Conservation (phyloP, 2,113 vertebrate species). For the Perccottus glenii region DNA sequence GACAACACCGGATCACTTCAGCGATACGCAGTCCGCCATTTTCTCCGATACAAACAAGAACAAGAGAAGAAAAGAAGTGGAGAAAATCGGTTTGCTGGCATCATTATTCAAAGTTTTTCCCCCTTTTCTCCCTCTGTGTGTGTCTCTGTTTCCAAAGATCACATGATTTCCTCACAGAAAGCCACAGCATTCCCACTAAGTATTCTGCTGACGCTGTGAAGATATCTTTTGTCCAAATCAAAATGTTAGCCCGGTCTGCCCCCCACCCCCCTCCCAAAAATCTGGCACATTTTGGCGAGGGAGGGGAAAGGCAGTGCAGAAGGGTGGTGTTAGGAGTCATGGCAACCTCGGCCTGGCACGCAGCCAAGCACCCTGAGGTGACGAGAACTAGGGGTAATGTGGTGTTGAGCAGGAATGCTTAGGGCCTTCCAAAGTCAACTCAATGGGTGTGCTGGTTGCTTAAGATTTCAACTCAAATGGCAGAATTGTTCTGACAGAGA, state of each 20-base stretch:
- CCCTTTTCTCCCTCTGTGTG: slow-evolving; percentile 58
- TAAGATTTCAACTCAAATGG: slow-evolving; percentile 82
- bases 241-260: slow-evolving; percentile 89
- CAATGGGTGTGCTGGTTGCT: slow-evolving; percentile 84
- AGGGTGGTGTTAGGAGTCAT: slow-evolving; percentile 89
- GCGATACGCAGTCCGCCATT: slow-evolving; percentile 89
- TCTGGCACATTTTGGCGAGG: slow-evolving; percentile 87
- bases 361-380: slow-evolving; percentile 88
- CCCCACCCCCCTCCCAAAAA: slow-evolving; percentile 84
- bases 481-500: slow-evolving; percentile 73
- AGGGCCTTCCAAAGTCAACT: slow-evolving; percentile 89
- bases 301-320: slow-evolving; percentile 28
- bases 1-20: slow-evolving; percentile 85
- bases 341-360: slow-evolving; percentile 94
- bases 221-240: slow-evolving; percentile 96
- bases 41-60: slow-evolving; percentile 84
- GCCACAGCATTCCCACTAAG: slow-evolving; percentile 89
- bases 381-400: slow-evolving; percentile 86
- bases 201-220: slow-evolving; percentile 94
- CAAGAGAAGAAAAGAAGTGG: slow-evolving; percentile 71
- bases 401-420: slow-evolving; percentile 87
- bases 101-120: slow-evolving; percentile 80
- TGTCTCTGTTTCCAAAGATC: slow-evolving; percentile 78
- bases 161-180: slow-evolving; percentile 90
- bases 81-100: slow-evolving; percentile 74